Evolutionary conservation across 2,797 vertebrate genomes (phyloP), one percentile per base, ranked within the genome.

Genomic region (Vireo griseus): DNA sequence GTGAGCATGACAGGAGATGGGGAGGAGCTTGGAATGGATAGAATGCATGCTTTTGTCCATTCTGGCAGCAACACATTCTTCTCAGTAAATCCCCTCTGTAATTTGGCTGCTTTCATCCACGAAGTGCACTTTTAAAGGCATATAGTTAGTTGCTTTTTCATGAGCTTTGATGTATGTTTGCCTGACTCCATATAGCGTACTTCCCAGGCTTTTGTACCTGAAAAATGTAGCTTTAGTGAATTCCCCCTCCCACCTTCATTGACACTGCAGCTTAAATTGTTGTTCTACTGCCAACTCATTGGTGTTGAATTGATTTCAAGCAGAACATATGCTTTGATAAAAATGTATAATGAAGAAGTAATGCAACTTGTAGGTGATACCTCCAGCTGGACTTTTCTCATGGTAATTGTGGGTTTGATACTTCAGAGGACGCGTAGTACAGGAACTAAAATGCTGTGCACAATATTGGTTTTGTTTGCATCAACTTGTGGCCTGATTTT

Each of bases 1-100:
- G 95, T 82, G 95, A 95, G 77, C 94, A 61, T 96, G 95, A 93
- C 82, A 91, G 92, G 90, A 80, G 90, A 91, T 69, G 86, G 95
- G 97, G 94, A 96, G 92, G 94, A 95, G 90, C 91, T 96, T 97
- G 86, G 88, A 97, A 57, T 86, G 90, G 88, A 54, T 90, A 97
- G 87, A 90, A 93, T 91, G 94, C 92, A 47, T 83, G 94, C 83
- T 96, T 97, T 96, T 96, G 90, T 96, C 92, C 80, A 6, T 94
- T 76, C 96, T 95, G 88, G 96, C 94, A 94, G 79, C 58, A 74
- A 59, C 84, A 22, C 71, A 72, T 96, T 97, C 89, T 96, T 96
- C 69, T 88, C 85, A 47, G 80, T 85, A 96, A 97, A 97, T 95
- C 94, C 90, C 37, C 87, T 95, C 77, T 94, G 92, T 90, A 96